A percentile compares a stretch with the other conserved stretches of the same genome.
phyloP scores from a whole-genome alignment of 2,113 vertebrate genomes.

The Tupaia chinensis region DNA sequence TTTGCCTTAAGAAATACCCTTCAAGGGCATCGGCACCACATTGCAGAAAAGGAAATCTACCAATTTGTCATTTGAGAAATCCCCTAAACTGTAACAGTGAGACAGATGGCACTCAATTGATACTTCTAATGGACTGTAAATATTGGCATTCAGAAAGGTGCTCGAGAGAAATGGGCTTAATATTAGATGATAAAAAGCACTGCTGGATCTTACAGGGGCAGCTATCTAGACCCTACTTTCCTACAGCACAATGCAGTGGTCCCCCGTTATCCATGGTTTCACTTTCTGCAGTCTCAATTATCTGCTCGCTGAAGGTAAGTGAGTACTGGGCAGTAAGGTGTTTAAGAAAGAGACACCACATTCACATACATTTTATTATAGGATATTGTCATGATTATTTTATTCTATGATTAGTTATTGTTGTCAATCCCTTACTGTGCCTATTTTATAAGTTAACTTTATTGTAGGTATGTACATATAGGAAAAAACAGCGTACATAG shows the following conservation, averaged over 20 bases:
- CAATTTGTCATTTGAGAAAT: slow-evolving; percentile 53
- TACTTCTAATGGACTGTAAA: neutral
- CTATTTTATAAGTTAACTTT: too few relatives aligned
- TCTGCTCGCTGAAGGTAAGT: too few relatives aligned
- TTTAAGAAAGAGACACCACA: too few relatives aligned
- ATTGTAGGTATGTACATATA: too few relatives aligned
- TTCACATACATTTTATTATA: too few relatives aligned
- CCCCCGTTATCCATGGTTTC: too few relatives aligned
- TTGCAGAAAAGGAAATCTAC: neutral
- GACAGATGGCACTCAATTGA: neutral
- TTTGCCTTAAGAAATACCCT: slow-evolving; percentile 24
- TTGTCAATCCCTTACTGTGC: too few relatives aligned
- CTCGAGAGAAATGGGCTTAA: slow-evolving; percentile 3
- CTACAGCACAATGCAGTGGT: neutral
- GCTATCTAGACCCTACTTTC: neutral
- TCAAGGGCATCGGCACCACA: neutral
- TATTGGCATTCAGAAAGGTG: neutral
- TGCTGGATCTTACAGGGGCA: neutral
- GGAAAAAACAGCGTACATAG: too few relatives aligned
- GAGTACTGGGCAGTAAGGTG: too few relatives aligned
- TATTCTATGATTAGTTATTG: too few relatives aligned
- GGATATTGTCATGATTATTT: too few relatives aligned
- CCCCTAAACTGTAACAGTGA: neutral
- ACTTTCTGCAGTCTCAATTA: too few relatives aligned
- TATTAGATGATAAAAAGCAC: neutral